Conservation (phyloP, 2,888 invertebrate genomes). For the Drosophila lacicola region DNA sequence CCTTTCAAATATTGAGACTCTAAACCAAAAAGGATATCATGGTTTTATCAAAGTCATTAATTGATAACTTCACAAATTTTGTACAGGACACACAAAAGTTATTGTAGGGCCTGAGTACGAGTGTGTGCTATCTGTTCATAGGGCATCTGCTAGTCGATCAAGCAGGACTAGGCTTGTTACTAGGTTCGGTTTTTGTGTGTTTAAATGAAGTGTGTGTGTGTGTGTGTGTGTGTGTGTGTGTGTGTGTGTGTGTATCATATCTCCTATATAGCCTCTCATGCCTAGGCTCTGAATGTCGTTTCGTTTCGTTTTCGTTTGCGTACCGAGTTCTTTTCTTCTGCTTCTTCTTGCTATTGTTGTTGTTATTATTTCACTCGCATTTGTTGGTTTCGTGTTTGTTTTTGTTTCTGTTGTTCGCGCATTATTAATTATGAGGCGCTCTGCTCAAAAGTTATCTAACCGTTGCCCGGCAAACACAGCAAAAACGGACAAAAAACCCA, state of each 20-base stretch:
- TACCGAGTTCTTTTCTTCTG: conserved; percentile 44
- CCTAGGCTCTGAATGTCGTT: conserved; percentile 13
- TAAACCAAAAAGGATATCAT: no score
- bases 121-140: not conserved
- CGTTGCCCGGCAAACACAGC: conserved; percentile 64
- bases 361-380: conserved; percentile 9
- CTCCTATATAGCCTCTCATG: conserved; percentile 14
- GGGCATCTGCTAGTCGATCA: not conserved
- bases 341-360: conserved; percentile 11
- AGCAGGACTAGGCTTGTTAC: not conserved
- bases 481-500: not conserved
- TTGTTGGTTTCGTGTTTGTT: conserved; percentile 38
- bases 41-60: no score
- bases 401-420: conserved; percentile 44
- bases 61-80: no score
- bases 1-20: no score
- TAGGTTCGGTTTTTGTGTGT: conserved; percentile 14
- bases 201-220: not conserved
- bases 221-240: not conserved
- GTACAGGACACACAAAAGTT: no score
- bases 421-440: conserved; percentile 74
- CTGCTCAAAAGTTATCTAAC: conserved; percentile 74
- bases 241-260: conserved; percentile 1
- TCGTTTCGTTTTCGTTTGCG: conserved; percentile 62
- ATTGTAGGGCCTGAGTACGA: no score